A percentile compares a stretch with the other conserved stretches of the same genome.
These are phyloP conservation scores for Linnaemya tessellans DNA, from an alignment of 2,888 invertebrate genomes.

Conservation along the genomic window DNA sequence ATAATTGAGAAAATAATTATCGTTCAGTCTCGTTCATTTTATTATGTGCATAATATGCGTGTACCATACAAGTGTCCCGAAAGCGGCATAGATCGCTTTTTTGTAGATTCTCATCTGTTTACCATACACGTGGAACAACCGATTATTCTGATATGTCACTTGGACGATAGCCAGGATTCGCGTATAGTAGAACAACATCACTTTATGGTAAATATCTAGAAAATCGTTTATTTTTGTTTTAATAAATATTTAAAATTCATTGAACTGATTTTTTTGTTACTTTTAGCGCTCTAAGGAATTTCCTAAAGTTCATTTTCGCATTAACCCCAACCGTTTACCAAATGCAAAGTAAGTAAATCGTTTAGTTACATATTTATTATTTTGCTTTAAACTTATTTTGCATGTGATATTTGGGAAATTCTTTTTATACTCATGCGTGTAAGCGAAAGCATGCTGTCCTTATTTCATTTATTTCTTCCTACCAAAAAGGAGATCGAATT, in stretches of 20 bases:
- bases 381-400: background rate
- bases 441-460: too few relatives aligned
- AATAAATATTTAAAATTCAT: background rate
- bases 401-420: background rate
- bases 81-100: constrained; percentile 75
- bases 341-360: constrained; percentile 59
- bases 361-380: background rate
- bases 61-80: constrained; percentile 75
- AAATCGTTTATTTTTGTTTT: too few relatives aligned
- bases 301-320: constrained; percentile 76
- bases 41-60: constrained; percentile 77
- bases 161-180: constrained; percentile 65
- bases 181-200: constrained; percentile 80
- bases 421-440: too few relatives aligned
- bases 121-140: constrained; percentile 78
- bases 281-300: constrained; percentile 75
- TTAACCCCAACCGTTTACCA: constrained; percentile 76
- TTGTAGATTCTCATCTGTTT: constrained; percentile 80
- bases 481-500: too few relatives aligned
- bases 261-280: constrained; percentile 18
- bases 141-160: constrained; percentile 77
- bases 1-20: constrained; percentile 80
- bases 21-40: constrained; percentile 78
- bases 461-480: too few relatives aligned
- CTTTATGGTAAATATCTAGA: constrained; percentile 79